phyloP scores from a whole-genome alignment of 2,888 invertebrate genomes.

The Alcis repandata region DNA sequence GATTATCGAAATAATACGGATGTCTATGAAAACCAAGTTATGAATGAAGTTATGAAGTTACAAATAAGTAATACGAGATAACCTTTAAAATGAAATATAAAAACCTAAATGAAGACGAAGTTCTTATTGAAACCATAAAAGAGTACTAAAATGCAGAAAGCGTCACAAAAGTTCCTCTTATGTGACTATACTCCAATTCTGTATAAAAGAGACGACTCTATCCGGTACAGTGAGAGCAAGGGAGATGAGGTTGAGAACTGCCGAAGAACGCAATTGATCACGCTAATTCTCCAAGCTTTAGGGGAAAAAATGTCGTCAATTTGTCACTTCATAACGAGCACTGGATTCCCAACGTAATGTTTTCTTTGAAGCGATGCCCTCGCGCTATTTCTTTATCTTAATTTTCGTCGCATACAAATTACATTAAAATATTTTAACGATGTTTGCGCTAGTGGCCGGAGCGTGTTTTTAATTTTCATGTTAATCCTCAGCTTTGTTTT shows the following conservation, averaged over 20 bases:
- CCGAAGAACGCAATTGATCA: slow-evolving; percentile 82
- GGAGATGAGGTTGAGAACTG: slow-evolving; percentile 66
- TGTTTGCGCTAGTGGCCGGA: slow-evolving; percentile 44
- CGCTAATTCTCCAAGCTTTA: slow-evolving; percentile 78
- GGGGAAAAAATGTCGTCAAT: slow-evolving; percentile 78
- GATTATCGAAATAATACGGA: no score
- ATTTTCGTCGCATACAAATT: slow-evolving; percentile 46
- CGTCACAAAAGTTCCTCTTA: slow-evolving; percentile 21
- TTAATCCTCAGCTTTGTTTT: slow-evolving; percentile 45
- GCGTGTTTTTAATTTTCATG: slow-evolving; percentile 46
- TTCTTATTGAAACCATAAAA: slow-evolving; percentile 34
- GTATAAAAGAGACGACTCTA: slow-evolving; percentile 36
- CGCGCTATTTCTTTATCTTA: slow-evolving; percentile 50
- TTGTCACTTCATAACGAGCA: slow-evolving; percentile 80
- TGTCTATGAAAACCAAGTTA: no score
- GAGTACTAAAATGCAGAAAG: slow-evolving; percentile 32
- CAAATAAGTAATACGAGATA: background rate
- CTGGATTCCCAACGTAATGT: slow-evolving; percentile 62
- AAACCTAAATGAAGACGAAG: slow-evolving; percentile 24
- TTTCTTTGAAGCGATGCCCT: slow-evolving; percentile 54
- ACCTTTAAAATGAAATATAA: slow-evolving; percentile 1
- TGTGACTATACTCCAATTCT: slow-evolving; percentile 30
- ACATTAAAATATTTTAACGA: slow-evolving; percentile 51
- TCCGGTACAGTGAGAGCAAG: slow-evolving; percentile 47
- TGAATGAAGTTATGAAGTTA: no score